Evolutionary conservation across 1,140 invertebrate genomes (phyloP), one percentile per base, ranked within the genome.

Genomic region (Holotrichia oblita): DNA sequence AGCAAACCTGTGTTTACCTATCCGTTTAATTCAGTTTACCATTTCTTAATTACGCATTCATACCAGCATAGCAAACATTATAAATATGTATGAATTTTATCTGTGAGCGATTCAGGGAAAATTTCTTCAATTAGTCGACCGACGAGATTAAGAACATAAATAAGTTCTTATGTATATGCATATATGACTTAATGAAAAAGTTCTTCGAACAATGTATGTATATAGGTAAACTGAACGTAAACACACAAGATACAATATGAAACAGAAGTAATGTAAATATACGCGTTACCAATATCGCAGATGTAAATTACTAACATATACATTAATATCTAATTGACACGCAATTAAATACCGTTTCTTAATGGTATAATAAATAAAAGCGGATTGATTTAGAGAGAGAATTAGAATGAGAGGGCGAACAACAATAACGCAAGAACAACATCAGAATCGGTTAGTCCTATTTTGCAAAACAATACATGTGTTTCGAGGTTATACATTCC

Each of bases 281-380:
- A 69, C 61, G 61, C 17, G 59, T 22, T 61, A 61, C 61, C 61
- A 9, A 69, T 69, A 69, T 69, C 61, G 61, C 61, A 24, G 61
- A 69, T 69, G 61, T 69, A 69, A 69, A 69, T 69, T 69, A 69
- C 61, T 69, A 69, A 69, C 61, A 69, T 69, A 69, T 69, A 24
- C 61, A 22, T 69, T 69, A 69, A 69, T 69, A 69, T 69, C 61
- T 69, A 69, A 69, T 69, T 69, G 61, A 69, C 61, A 69, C 61
- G 61, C 61, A 69, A 69, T 69, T 69, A 69, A 69, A 69, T 69
- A 69, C 61, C 22, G 61, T 69, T 69, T 27, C 20, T 69, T 69
- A 69, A 69, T 69, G 61, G 61, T 22, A 20, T 34, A 24, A 69
- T 69, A 69, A 69, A 69, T 69, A 69, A 69, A 55, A 7, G 2